phyloP scores from a whole-genome alignment of 2,888 invertebrate species.

The Cremastinae sp. region DNA sequence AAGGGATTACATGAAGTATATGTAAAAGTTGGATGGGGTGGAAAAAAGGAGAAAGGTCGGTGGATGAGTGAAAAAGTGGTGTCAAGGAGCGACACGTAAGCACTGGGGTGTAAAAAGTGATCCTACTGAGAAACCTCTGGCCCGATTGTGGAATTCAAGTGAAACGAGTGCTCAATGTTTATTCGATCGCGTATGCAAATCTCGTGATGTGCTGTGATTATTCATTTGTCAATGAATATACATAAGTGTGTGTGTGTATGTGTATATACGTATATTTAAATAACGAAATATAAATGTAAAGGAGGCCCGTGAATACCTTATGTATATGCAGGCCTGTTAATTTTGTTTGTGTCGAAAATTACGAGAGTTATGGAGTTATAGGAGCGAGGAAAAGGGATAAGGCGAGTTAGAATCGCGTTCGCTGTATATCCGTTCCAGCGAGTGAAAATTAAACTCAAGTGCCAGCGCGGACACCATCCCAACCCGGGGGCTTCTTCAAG shows the following conservation, averaged over 20 bases:
- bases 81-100: too few relatives aligned
- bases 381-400: conserved; percentile 36
- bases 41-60: conserved; percentile 26
- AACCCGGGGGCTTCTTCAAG: conserved; percentile 42
- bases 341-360: conserved; percentile 20
- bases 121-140: conserved; percentile 16
- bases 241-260: conserved; percentile 9
- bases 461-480: conserved; percentile 37
- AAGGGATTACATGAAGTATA: not conserved
- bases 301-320: not conserved
- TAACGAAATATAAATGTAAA: too few relatives aligned
- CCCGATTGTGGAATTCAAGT: conserved; percentile 11
- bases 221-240: conserved; percentile 21
- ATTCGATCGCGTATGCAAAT: conserved; percentile 30
- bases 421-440: conserved; percentile 17
- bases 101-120: conserved; percentile 34
- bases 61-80: conserved; percentile 3
- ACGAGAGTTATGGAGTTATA: conserved; percentile 29
- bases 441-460: conserved; percentile 59
- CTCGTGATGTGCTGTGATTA: conserved; percentile 36
- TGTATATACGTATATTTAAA: conserved; percentile 1
- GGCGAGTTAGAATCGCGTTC: conserved; percentile 22
- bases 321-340: conserved; percentile 31
- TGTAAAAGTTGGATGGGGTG: not conserved
- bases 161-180: conserved; percentile 50